Evolutionary conservation across 2,888 invertebrate species (phyloP).

Genomic region (Eupithecia abbreviata): DNA sequence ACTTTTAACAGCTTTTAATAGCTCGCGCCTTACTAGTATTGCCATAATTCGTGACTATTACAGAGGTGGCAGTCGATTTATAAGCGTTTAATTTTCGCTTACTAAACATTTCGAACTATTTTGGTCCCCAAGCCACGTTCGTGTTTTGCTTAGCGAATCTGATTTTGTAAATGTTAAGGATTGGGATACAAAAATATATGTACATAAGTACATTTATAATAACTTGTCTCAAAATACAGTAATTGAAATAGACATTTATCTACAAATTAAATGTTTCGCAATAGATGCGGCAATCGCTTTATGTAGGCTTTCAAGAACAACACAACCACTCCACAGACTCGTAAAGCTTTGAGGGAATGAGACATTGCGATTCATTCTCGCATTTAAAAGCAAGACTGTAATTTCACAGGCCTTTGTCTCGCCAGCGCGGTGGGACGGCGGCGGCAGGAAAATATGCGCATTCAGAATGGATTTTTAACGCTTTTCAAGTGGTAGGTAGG

Average conservation of each 20-base stretch:
- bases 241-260: background rate
- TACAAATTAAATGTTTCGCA: slow-evolving; percentile 7
- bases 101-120: slow-evolving; percentile 56
- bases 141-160: slow-evolving; percentile 31
- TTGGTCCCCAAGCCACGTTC: slow-evolving; percentile 37
- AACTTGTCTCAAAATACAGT: background rate
- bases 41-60: slow-evolving; percentile 56
- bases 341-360: slow-evolving; percentile 79
- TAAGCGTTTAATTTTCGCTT: slow-evolving; percentile 65
- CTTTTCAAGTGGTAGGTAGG: slow-evolving; percentile 71
- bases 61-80: slow-evolving; percentile 50
- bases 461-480: slow-evolving; percentile 78
- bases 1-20: slow-evolving; percentile 41
- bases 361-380: slow-evolving; percentile 81
- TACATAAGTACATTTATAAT: background rate
- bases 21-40: slow-evolving; percentile 49
- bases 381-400: slow-evolving; percentile 82
- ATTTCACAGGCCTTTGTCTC: slow-evolving; percentile 81
- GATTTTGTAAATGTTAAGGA: slow-evolving; percentile 23
- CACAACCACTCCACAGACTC: slow-evolving; percentile 61
- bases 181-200: background rate
- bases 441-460: slow-evolving; percentile 79
- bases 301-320: slow-evolving; percentile 62
- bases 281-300: slow-evolving; percentile 45
- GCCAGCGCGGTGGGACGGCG: slow-evolving; percentile 59